Evolutionary conservation across 2,797 vertebrate genomes (phyloP), one percentile per base, ranked within the genome.

Genomic region (Dendrocincla tyrannina): DNA sequence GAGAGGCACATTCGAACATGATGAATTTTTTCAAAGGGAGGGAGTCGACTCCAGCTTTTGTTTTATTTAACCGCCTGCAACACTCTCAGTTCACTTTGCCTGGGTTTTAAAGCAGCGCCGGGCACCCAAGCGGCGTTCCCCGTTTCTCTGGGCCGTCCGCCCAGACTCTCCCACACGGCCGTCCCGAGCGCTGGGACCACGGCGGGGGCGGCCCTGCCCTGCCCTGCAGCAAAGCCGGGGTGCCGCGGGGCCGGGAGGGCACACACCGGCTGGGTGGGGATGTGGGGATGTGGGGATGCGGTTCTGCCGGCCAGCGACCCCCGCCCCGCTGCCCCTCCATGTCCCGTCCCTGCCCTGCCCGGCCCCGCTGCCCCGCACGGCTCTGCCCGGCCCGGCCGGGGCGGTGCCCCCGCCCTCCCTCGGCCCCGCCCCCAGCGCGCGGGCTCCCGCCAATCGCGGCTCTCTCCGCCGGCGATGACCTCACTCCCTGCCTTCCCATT

Each of bases 401-500:
- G 37, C 56, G 42, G 19, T 42, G 46, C 15, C 15, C 27, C 46
- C 3, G 56, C 9, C 68, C n/a, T 10, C 14, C 10, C 20, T 2
- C 9, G 64, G 44, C 63, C 35, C 64, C 39, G 22, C 92, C 69
- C 35, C 42, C 77, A 44, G 13, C 41, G 70, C 30, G 50, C 67
- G 10, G 39, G 19, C 15, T 1, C 3, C 2, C 19, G 3, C 99
- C 98, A 98, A 99, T 99, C 96, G 96, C 63, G 41, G 11, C 91
- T 42, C 60, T 93, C 95, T 39, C 96, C 88, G 95, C 46, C 93
- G 64, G 85, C 94, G 94, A 98, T 98, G 98, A 99, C 96, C 97
- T 99, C 98, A 98, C 97, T 97, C 97, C 85, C 95, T 95, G n/a
- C 88, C 62, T 97, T 97, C 73, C 98, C 89, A 99, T 99, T 99